phyloP scores from a whole-genome alignment of 1,140 invertebrate genomes.

The Chrysopa pallens region DNA sequence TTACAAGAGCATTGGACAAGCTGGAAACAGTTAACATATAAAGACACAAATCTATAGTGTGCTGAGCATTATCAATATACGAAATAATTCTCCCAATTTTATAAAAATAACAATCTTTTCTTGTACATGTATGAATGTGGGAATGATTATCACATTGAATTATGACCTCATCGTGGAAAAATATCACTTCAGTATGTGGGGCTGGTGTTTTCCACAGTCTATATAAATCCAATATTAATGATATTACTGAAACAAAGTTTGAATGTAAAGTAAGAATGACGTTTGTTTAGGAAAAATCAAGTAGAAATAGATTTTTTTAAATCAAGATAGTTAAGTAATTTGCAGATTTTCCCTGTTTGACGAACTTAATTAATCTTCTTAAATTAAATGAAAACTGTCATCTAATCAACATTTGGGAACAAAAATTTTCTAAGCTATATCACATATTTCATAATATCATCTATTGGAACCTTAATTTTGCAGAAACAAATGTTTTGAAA shows the following conservation, averaged over 20 bases:
- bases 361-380: no score
- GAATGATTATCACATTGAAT: background rate
- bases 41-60: slow-evolving; percentile 12
- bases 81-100: background rate
- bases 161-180: background rate
- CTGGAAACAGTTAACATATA: slow-evolving; percentile 10
- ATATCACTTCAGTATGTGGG: background rate
- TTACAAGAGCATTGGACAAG: slow-evolving; percentile 8
- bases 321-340: no score
- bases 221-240: background rate
- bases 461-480: no score
- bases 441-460: no score
- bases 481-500: no score
- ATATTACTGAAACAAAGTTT: background rate
- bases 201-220: background rate
- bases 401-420: no score
- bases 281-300: no score
- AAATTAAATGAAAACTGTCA: no score
- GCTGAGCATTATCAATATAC: slow-evolving; percentile 4
- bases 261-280: no score
- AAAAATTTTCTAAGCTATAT: no score
- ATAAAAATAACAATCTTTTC: background rate
- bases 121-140: background rate
- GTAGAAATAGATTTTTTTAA: no score
- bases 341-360: no score